Evolutionary conservation across 2,113 vertebrate species (phyloP).

Genomic region (human): DNA sequence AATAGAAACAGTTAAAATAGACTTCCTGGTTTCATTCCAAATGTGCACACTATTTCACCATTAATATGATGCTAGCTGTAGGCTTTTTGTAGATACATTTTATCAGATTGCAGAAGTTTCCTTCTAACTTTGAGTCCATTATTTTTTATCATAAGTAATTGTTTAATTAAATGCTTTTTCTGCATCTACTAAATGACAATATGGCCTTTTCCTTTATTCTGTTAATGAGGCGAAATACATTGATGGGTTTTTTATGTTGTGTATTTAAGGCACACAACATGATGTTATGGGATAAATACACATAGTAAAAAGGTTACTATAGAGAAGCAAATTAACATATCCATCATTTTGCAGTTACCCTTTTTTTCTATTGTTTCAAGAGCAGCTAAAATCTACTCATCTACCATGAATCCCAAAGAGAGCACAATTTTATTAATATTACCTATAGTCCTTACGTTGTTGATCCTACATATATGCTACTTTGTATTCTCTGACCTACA

Average conservation of each 20-base stretch:
- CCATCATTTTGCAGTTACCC: background rate
- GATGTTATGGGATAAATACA: background rate
- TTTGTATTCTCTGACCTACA: background rate
- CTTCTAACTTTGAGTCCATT: constrained; percentile 17
- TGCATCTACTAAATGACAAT: background rate
- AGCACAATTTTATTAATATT: background rate
- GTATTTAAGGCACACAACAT: background rate
- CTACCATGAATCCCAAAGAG: background rate
- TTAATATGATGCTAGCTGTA: background rate
- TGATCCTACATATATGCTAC: background rate
- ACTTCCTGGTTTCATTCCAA: constrained; percentile 20
- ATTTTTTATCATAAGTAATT: constrained; percentile 11
- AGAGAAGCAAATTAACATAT: background rate
- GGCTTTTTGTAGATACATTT: constrained; percentile 4
- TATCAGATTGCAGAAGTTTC: constrained; percentile 6
- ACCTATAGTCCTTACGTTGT: background rate
- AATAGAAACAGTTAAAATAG: constrained; percentile 34
- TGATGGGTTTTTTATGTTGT: background rate
- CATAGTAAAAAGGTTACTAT: background rate
- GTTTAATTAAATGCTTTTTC: constrained; percentile 40
- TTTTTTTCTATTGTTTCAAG: background rate
- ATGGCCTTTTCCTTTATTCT: background rate
- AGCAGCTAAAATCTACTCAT: background rate
- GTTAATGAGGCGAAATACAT: background rate
- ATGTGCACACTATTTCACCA: constrained; percentile 16